Conservation (phyloP, 2,113 vertebrate species). For the Chrysochloris asiatica region DNA sequence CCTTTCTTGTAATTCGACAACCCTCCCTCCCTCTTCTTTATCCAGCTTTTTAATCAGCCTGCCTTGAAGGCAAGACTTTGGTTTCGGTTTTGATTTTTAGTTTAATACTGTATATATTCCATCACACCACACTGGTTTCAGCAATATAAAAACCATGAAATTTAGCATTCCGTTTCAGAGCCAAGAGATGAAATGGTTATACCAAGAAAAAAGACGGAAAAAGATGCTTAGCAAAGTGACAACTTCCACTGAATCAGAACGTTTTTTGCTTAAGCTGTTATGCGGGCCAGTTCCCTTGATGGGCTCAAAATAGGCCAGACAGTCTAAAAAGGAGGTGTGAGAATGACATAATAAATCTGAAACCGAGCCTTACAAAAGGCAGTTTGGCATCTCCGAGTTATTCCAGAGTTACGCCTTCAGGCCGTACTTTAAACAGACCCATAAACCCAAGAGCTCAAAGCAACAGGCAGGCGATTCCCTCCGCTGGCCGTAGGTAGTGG, state of each 20-base stretch:
- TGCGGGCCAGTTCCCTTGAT: not conserved
- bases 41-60: slow-evolving; percentile 20
- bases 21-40: not conserved
- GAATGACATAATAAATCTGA: not conserved
- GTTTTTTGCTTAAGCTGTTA: not conserved
- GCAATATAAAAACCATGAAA: slow-evolving; percentile 63
- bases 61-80: slow-evolving; percentile 19
- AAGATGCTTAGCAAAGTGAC: not conserved
- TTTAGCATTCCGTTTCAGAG: slow-evolving; percentile 53
- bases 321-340: not conserved
- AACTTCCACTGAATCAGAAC: not conserved
- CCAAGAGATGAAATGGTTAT: slow-evolving; percentile 51
- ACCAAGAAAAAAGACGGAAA: not conserved
- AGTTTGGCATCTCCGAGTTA: not conserved
- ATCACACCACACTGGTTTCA: slow-evolving; percentile 38
- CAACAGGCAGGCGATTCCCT: accelerated
- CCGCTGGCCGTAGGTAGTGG: not conserved
- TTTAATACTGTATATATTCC: slow-evolving; percentile 55
- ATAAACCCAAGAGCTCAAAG: not conserved
- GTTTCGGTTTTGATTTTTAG: slow-evolving; percentile 52
- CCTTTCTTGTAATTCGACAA: not conserved
- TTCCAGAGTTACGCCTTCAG: accelerated
- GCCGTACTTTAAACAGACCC: not conserved
- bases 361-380: not conserved
- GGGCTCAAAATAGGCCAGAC: not conserved